Evolutionary conservation across 2,797 vertebrate species (phyloP), one percentile per base, ranked within the genome.

Genomic region (Dendrocincla fuliginosa): DNA sequence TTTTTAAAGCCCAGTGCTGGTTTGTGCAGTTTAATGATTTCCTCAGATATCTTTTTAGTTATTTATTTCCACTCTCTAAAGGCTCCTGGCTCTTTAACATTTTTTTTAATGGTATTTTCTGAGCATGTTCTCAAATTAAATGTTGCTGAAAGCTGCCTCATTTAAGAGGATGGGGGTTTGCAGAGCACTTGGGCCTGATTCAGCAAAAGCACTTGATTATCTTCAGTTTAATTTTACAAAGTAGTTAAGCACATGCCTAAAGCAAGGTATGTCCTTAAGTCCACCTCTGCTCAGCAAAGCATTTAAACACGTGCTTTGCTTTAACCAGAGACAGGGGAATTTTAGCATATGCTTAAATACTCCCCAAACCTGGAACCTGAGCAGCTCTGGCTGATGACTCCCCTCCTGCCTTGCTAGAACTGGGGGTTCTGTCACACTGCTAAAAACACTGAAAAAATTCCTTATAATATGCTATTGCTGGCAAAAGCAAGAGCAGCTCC

Each of bases 21-120:
- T 68, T 95, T 90, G 56, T 76, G 79, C 56, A 57, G 67, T 35
- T 95, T 95, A 90, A 94, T 95, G 55, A 91, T 93, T 95, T 96
- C 79, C 84, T 94, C 60, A 32, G 78, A 32, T 77, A 24, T 37
- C 37, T 68, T 89, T 87, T 52, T 44, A 63, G 75, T 86, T 83
- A 67, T n/a, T 93, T 89, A 56, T 93, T 89, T 89, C 71, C 32
- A 32, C 61, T 86, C 59, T 91, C 52, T 33, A 52, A 73, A 79
- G 64, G 19, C 42, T 89, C 7, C 35, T 49, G 56, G 41, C 30
- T 84, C 59, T 85, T 82, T 32, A 75, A 57, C 32, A 30, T 55
- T 79, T 68, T 75, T 71, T 65, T 63, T 39, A 73, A 56, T 23
- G 4, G 41, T 64, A 11, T 78, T 90, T 94, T 95, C 73, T 78